Evolutionary conservation across 1,140 invertebrate species (phyloP), one percentile per base, ranked within the genome.

Genomic region (Nylanderia fulva): DNA sequence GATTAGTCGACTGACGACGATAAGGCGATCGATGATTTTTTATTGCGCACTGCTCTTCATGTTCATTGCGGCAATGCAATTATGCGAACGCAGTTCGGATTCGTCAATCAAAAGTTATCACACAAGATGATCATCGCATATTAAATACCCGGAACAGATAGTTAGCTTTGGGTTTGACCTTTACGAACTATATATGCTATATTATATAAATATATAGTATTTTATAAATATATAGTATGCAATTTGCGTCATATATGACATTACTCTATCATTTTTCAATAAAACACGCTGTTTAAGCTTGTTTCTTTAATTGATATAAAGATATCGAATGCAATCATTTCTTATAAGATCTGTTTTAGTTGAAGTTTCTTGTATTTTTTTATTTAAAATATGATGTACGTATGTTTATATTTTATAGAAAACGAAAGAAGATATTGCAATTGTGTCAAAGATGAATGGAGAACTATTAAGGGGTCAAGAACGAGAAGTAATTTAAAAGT

Each of bases 1-100:
- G 42, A 77, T 77, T 64, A 63, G 24, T 15, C 24, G 60, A 80
- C 77, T 80, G 77, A 6, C n/a, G 36, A 56, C 18, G 64, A 80
- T 71, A 58, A 68, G 21, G 24, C 48, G 18, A 80, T 58, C 24
- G 52, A 82, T 82, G 60, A 72, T n/a, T n/a, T 42, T 42, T 58
- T 82, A 71, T 82, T 54, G 21, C 29, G 21, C 45, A 45, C 27
- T 45, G 18, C 8, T 66, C 7, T 48, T 48, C 4, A 76, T 21
- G 29, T 13, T 52, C 13, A 18, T 54, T 45, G 42, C 45, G 29
- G 11, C 29, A 15, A 1, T 39, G 39, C 15, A 68, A 27, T 68
- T 79, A 79, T 13, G n/a, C 29, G 58, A 77, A 4, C 60, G n/a
- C 52, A 54, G n/a, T 6, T 13, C n/a, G 8, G 27, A 58, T 27